Evolutionary conservation across 2,797 vertebrate species (phyloP), one percentile per base, ranked within the genome.

Genomic region (Pelobates cultripes): DNA sequence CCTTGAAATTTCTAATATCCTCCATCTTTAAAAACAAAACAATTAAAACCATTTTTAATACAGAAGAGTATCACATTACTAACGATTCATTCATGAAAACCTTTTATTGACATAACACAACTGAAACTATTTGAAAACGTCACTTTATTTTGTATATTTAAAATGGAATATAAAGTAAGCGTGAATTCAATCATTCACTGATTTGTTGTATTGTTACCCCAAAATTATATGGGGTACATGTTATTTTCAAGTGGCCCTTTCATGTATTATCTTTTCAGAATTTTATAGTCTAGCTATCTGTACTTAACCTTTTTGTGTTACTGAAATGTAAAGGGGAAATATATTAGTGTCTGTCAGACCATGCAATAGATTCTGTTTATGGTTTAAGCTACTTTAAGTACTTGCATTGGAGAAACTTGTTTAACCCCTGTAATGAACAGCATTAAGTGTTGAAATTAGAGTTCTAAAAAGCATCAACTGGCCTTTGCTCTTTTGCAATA

Each of bases 361-460:
- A 90, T 87, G 91, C 90, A 90, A 92, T 93, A 93, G 92, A 93
- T 93, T 93, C 92, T 94, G 92, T 94, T 94, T 93, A 93, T 87
- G 92, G 91, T 92, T 93, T 90, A 73, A 88, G 87, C 91, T 91
- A 89, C 91, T 93, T 92, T 92, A 94, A 93, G 92, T 92, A 93
- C 92, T 94, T 91, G 90, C 60, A 90, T 74, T 92, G 92, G 90
- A 94, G 92, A 90, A 92, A 91, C 90, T 93, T 92, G 87, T 94
- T 94, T 94, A 93, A 93, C 93, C 92, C 90, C 88, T 88, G 89
- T 91, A 91, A 88, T 89, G 90, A 91, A 91, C 85, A 91, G 87
- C 89, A 88, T 92, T 93, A 94, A 94, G 91, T 90, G 89, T 89
- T 86, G 89, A 91, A 88, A 91, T 86, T 86, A 90, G 88, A 87